Conservation (phyloP, 2,113 vertebrate species). For the Pseudonaja textilis region DNA sequence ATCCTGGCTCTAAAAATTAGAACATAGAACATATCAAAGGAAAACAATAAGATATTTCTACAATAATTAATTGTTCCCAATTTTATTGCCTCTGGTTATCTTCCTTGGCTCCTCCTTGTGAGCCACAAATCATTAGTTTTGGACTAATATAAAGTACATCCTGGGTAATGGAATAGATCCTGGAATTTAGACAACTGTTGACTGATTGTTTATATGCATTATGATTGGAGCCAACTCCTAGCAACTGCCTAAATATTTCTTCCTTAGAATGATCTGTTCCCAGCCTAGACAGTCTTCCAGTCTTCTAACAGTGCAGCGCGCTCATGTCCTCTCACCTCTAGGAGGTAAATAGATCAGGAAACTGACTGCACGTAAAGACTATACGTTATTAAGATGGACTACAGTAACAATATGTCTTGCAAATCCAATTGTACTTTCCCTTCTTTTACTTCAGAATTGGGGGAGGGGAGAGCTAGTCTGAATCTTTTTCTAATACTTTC, state of each 20-base stretch:
- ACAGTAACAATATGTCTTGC: not conserved
- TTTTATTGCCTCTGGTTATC: not conserved
- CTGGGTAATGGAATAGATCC: not conserved
- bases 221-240: not conserved
- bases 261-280: not conserved
- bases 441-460: not conserved
- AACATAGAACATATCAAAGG: not conserved
- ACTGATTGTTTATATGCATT: not conserved
- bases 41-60: not conserved
- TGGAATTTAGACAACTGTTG: constrained; percentile 31
- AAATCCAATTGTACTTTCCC: not conserved
- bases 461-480: not conserved
- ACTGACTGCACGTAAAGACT: not conserved
- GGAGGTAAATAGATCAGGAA: not conserved
- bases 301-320: not conserved
- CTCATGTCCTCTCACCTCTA: not conserved
- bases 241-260: not conserved
- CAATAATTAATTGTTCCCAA: not conserved
- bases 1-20: not conserved
- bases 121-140: no score
- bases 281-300: not conserved
- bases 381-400: not conserved
- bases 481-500: not conserved
- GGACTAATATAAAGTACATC: not conserved
- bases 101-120: not conserved